Conservation (phyloP, 2,888 invertebrate genomes). For the Campopleginae sp. region DNA sequence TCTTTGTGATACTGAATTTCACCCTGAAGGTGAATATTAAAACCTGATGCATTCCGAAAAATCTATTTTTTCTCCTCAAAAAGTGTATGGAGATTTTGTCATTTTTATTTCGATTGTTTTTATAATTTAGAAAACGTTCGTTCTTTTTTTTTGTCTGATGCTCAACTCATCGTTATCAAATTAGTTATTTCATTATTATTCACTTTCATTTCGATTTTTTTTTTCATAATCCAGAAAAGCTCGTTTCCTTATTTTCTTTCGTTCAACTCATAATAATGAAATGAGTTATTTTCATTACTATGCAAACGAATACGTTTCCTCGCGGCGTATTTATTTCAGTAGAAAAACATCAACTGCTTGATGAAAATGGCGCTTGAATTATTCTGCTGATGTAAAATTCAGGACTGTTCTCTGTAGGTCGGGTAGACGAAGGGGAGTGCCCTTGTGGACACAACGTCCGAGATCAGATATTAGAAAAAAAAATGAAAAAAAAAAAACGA, state of each 20-base stretch:
- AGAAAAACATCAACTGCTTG: not conserved
- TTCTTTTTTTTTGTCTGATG: not conserved
- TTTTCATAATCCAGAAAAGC: no score
- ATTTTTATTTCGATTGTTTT: not conserved
- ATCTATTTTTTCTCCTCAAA: not conserved
- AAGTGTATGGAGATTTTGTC: not conserved
- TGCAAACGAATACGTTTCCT: not conserved
- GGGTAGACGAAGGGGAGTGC: not conserved
- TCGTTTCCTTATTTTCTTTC: no score
- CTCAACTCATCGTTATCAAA: not conserved
- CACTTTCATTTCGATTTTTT: no score
- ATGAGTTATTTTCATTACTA: not conserved
- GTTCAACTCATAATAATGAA: not conserved
- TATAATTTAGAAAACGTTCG: not conserved
- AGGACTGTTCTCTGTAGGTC: slow-evolving; percentile 17
- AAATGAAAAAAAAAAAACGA: slow-evolving; percentile 12
- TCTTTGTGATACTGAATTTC: slow-evolving; percentile 25
- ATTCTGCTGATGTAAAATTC: slow-evolving; percentile 14
- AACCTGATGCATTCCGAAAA: not conserved
- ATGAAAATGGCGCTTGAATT: not conserved
- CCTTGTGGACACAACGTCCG: slow-evolving; percentile 5
- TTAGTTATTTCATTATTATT: not conserved
- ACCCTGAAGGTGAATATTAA: not conserved
- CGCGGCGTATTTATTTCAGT: not conserved
- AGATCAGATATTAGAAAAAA: slow-evolving; percentile 20